These are phyloP conservation scores for Pseudachorutes palmiensis DNA, from an alignment of 1,140 invertebrate genomes.

Conservation along the genomic window DNA sequence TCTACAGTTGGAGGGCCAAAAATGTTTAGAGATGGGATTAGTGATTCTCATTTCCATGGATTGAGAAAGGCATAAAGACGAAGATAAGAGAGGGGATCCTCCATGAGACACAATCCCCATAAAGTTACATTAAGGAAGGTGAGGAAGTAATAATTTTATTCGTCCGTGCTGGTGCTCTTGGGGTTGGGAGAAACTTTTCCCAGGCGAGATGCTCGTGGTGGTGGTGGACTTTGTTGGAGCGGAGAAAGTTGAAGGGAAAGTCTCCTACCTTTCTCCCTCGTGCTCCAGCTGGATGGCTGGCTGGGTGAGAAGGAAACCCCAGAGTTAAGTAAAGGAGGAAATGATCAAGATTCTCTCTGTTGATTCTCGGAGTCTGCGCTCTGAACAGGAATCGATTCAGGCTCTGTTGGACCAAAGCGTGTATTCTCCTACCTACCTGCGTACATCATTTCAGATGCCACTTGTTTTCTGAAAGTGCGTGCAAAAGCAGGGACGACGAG, in stretches of 20 bases:
- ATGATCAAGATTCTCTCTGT: slow-evolving; percentile 29
- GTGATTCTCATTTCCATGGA: background rate
- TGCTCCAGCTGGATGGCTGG: background rate
- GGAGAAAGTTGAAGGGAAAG: no score
- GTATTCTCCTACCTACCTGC: slow-evolving; percentile 23
- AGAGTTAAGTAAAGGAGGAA: slow-evolving; percentile 24
- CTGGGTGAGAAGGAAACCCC: background rate
- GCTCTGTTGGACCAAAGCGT: background rate
- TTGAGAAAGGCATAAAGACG: background rate
- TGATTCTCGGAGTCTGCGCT: slow-evolving; percentile 27
- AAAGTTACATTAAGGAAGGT: slow-evolving; percentile 10
- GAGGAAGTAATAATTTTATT: slow-evolving; percentile 11
- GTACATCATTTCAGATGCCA: slow-evolving; percentile 33
- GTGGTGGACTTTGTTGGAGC: background rate
- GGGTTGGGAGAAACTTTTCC: slow-evolving; percentile 9
- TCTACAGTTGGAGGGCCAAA: no score
- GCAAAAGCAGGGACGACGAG: slow-evolving; percentile 15
- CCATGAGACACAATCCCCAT: background rate
- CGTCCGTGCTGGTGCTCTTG: background rate
- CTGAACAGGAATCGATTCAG: slow-evolving; percentile 23
- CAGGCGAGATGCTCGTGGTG: background rate
- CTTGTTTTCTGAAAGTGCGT: slow-evolving; percentile 33
- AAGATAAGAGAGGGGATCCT: background rate
- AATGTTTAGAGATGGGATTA: no score
- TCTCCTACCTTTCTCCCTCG: no score